Base-by-base conservation (phyloP, 2,797 vertebrate genomes). In the Adelosebastes latens region DNA sequence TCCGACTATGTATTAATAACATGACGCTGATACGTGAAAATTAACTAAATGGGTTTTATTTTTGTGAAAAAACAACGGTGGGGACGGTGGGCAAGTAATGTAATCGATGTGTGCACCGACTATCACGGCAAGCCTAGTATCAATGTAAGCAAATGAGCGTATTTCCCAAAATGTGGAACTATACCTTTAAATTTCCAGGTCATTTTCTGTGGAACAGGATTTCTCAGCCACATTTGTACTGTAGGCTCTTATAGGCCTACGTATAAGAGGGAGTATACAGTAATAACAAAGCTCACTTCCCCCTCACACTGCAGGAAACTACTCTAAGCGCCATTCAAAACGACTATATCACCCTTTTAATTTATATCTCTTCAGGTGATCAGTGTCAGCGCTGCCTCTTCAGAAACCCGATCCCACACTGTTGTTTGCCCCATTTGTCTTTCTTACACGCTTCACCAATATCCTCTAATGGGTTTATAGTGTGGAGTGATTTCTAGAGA, bases 391-490 rank as follows among this genome's bases (percentile, higher is more conserved):
- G 53, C 66, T 62, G 67, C 73, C 18, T 71, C 58, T 34, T 65
- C 53, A 67, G 56, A 72, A 61, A 32, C 61, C 60, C 49, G 5
- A 29, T 27, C 56, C 53, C 65, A 27, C 32, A 16, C 73, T 31
- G 27, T 55, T 61, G 53, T 80, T 72, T 11, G 31, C 27, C 39
- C 27, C 65, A 72, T 87, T 81, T 83, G 72, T 81, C 81, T 87
- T 63, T 69, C 79, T 77, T 52, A 64, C 69, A 79, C 56, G 77
- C 86, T 77, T 71, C 72, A 81, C 31, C 75, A 68, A 25, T 68
- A 62, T 62, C 72, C 52, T 22, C 79, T 79, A 87, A 82, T 79
- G 83, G 60, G 9, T 82, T 88, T 67, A 61, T 85, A 80, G 61
- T 79, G 75, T 39, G 39, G 52, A 69, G 58, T 34, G 70, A 84